Conservation (phyloP, 2,113 vertebrate species). For the Danio rerio region DNA sequence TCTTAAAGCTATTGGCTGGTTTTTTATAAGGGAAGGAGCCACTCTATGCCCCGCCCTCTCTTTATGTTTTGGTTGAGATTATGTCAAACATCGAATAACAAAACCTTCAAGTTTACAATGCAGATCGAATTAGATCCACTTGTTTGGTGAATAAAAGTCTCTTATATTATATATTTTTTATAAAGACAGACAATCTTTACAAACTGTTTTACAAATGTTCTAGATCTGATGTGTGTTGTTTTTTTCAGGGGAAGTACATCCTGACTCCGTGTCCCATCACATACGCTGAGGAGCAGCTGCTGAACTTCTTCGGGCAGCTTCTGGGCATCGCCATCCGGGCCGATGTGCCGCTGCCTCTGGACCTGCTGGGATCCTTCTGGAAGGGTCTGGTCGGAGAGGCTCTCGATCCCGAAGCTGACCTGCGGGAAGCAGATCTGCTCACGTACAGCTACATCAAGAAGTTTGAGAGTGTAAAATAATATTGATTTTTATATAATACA, state of each 20-base stretch:
- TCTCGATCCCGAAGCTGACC: conserved; percentile 86
- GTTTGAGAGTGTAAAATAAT: conserved; percentile 86
- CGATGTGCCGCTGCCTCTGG: conserved; percentile 92
- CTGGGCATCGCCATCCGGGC: conserved; percentile 94
- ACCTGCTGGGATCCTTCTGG: conserved; percentile 95
- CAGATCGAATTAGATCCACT: too few relatives aligned
- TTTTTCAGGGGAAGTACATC: conserved; percentile 89
- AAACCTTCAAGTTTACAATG: too few relatives aligned
- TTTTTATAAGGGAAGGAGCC: too few relatives aligned
- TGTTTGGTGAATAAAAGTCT: too few relatives aligned
- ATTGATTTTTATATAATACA: too few relatives aligned
- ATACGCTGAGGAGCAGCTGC: conserved; percentile 93
- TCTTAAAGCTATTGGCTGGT: too few relatives aligned
- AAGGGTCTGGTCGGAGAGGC: conserved; percentile 91
- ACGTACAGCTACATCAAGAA: conserved; percentile 96
- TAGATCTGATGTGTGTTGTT: background rate
- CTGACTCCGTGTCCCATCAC: conserved; percentile 91
- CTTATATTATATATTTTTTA: too few relatives aligned
- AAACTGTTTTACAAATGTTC: too few relatives aligned
- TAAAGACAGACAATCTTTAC: too few relatives aligned
- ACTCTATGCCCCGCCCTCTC: too few relatives aligned
- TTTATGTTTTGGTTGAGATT: too few relatives aligned
- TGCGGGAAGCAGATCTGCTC: conserved; percentile 93
- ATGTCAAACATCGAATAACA: too few relatives aligned
- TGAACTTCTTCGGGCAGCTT: conserved; percentile 95